These are phyloP conservation scores for Leptoclinus maculatus DNA, from an alignment of 2,797 vertebrate species.

Conservation along the genomic window DNA sequence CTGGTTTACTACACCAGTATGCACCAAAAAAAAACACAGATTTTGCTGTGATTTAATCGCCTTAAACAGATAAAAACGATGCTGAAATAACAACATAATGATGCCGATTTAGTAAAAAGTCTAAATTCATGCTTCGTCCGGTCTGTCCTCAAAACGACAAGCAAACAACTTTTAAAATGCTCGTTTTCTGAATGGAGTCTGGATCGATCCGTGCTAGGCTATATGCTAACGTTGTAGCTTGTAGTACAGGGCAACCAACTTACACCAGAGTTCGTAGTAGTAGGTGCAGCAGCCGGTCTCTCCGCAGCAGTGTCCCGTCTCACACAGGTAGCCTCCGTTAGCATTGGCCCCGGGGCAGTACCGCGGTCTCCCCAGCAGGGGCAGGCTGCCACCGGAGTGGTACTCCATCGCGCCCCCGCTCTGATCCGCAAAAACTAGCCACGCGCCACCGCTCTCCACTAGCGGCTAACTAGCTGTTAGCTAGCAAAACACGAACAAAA, in stretches of 20 bases:
- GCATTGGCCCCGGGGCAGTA: conserved; percentile 90
- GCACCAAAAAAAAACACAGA: too few relatives aligned
- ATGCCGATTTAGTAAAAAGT: not conserved
- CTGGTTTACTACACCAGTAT: too few relatives aligned
- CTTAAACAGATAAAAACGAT: not conserved
- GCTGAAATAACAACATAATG: not conserved
- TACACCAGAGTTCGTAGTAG: conserved; percentile 98
- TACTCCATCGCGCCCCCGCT: conserved; percentile 86
- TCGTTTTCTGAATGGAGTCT: not conserved
- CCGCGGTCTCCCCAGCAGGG: conserved; percentile 87
- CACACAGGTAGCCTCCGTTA: conserved; percentile 92
- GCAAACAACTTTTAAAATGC: not conserved
- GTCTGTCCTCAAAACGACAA: not conserved
- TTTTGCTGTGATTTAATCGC: too few relatives aligned
- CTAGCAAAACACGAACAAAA: conserved; percentile 18
- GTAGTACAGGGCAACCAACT: conserved; percentile 36
- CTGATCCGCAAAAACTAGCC: conserved; percentile 39
- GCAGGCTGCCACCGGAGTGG: conserved; percentile 86
- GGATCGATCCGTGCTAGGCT: not conserved
- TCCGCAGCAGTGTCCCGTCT: conserved; percentile 96
- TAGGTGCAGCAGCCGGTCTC: conserved; percentile 97
- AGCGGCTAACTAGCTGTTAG: conserved; percentile 55
- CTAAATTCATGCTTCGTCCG: not conserved
- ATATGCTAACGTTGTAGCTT: not conserved
- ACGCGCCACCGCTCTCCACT: conserved; percentile 55